Evolutionary conservation across 2,888 invertebrate genomes (phyloP), one percentile per base, ranked within the genome.

Genomic region (Ommatoiulus sabulosus): DNA sequence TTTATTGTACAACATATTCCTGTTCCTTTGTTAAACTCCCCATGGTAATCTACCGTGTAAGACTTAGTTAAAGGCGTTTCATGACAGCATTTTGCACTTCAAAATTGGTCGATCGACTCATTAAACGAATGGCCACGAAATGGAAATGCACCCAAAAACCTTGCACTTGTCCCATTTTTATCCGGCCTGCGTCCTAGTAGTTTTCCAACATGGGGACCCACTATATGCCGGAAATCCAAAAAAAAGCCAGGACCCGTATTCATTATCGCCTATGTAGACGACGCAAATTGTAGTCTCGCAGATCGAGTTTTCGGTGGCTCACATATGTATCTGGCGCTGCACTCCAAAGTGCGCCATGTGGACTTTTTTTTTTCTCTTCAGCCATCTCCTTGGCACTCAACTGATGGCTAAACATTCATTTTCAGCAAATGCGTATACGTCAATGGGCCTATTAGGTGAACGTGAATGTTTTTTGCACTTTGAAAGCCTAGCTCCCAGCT

Each of bases 401-500:
- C 35, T 80, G 80, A 80, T 80, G 80, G 80, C 80, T 80, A 80
- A 80, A 80, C 80, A 80, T 80, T 80, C 80, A 80, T 80, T 80
- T 80, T 35, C 24, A 15, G 35, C 72, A 80, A 80, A 80, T 80
- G 80, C 80, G 80, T 24, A 35, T 10, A 80, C 80, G 80, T 80
- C 80, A 80, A 80, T 80, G 80, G 80, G 80, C 80, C 80, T 80
- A 80, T 80, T 80, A 80, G 80, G 80, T 80, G 80, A 80, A 43
- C 35, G 72, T 43, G 80, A 80, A 80, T 80, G 80, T 80, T 80
- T 80, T 80, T 80, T 80, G 80, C 80, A 80, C 80, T 80, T 43
- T 80, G 80, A 80, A 80, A 80, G 80, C 80, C 80, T 63, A n/a
- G 57, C 57, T 35, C 35, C 80, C 20, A 20, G 80, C 80, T 15